Percentiles rank a stretch among this genome's conserved stretches.
These are phyloP conservation scores for Andrena haemorrhoa DNA, from an alignment of 2,888 invertebrate genomes.

Conservation along the genomic window DNA sequence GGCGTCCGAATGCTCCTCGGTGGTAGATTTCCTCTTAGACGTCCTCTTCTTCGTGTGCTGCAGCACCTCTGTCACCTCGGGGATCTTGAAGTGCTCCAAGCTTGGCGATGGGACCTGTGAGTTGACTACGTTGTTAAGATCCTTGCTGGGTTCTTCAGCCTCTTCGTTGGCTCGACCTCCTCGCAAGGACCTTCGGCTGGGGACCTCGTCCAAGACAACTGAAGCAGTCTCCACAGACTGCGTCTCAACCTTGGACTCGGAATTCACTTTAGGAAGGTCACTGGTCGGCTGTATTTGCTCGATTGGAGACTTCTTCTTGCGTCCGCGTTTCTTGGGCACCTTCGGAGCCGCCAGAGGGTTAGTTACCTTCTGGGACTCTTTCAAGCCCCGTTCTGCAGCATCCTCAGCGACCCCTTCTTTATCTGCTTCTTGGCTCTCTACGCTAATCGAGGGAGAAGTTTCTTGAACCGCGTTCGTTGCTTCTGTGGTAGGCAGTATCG, in stretches of 20 bases:
- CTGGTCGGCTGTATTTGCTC: constrained; percentile 49
- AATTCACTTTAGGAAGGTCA: neutral
- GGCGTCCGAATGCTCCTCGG: constrained; percentile 63
- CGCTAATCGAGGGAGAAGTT: neutral
- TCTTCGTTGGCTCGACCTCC: constrained; percentile 13
- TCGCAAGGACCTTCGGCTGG: constrained; percentile 11
- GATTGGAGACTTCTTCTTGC: constrained; percentile 68
- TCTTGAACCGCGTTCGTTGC: constrained; percentile 10
- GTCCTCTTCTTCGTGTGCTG: constrained; percentile 71
- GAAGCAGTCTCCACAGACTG: neutral
- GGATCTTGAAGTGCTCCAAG: constrained; percentile 76
- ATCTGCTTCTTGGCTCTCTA: neutral
- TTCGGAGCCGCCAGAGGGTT: constrained; percentile 50
- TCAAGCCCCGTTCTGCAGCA: neutral
- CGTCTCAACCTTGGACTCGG: neutral
- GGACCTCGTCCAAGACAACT: neutral
- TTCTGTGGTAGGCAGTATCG: constrained; percentile 2
- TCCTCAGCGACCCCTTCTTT: neutral
- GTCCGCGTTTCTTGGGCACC: constrained; percentile 62
- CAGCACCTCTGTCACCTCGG: constrained; percentile 69
- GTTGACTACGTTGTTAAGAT: neutral
- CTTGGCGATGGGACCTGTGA: neutral
- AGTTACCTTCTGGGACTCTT: neutral
- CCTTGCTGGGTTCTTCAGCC: constrained; percentile 14
- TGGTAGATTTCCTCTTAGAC: constrained; percentile 66